These are phyloP conservation scores for Frankliniella intonsa DNA, from an alignment of 2,888 invertebrate species.

Conservation along the genomic window DNA sequence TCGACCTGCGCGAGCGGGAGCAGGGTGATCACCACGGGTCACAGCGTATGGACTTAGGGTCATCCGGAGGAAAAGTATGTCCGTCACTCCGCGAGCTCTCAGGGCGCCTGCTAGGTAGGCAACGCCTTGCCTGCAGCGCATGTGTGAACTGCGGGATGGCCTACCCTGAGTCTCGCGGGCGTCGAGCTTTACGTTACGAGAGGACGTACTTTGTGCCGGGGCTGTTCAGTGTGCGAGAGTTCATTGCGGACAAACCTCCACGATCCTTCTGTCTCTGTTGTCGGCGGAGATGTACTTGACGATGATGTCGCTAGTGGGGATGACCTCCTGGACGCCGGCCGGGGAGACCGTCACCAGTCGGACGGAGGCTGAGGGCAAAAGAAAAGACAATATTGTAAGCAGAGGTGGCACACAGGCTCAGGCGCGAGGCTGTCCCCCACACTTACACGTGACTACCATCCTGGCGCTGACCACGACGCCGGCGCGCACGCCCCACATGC, in stretches of 20 bases:
- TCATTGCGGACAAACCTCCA: background rate
- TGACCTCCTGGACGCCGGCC: background rate
- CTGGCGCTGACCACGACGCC: background rate
- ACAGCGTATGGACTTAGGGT: background rate
- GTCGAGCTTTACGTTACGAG: background rate
- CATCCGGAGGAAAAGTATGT: background rate
- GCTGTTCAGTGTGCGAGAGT: background rate
- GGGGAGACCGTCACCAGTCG: background rate
- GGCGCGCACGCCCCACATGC: background rate
- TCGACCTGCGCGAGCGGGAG: background rate
- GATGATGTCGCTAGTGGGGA: background rate
- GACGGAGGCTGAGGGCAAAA: background rate
- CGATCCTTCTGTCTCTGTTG: background rate
- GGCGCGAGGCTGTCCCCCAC: no score
- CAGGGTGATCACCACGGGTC: background rate
- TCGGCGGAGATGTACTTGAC: background rate
- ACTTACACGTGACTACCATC: background rate
- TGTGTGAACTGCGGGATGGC: no score
- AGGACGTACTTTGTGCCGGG: no score
- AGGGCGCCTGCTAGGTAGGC: no score
- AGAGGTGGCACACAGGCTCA: no score
- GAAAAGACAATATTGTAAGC: no score
- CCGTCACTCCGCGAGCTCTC: background rate
- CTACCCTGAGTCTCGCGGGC: background rate
- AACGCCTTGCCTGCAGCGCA: no score